These are phyloP conservation scores for Oreochromis niloticus DNA, from an alignment of 2,113 vertebrate genomes.

Conservation along the genomic window DNA sequence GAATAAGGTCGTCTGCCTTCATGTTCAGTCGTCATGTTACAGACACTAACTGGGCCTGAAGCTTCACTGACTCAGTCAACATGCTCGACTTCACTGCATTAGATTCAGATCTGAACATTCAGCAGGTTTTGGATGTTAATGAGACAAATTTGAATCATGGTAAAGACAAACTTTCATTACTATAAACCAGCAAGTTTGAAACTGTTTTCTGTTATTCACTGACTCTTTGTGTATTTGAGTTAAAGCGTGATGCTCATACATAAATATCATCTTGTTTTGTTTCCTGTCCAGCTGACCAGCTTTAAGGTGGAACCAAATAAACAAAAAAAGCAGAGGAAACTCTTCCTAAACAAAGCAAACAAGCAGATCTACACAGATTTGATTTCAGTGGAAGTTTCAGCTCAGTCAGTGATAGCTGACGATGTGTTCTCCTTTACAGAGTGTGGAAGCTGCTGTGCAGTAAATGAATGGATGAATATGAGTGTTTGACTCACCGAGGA, in stretches of 20 bases:
- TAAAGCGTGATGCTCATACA: accelerated
- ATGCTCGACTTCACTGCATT: not conserved
- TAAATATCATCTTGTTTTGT: not conserved
- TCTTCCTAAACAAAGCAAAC: not conserved
- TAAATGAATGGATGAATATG: accelerated
- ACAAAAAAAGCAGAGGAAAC: not conserved
- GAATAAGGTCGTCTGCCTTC: accelerated
- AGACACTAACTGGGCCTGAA: not conserved
- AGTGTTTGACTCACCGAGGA: not conserved
- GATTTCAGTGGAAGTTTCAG: not conserved
- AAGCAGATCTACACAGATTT: not conserved
- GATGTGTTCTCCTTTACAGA: not conserved
- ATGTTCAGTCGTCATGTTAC: accelerated
- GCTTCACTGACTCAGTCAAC: not conserved
- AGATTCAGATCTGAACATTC: not conserved
- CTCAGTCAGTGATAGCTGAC: not conserved
- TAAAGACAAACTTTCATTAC: accelerated
- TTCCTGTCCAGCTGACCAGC: not conserved
- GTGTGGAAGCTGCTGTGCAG: accelerated
- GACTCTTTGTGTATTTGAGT: not conserved
- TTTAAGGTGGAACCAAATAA: not conserved
- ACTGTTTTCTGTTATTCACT: not conserved
- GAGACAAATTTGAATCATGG: accelerated
- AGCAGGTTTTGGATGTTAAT: not conserved
- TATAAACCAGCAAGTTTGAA: accelerated